phyloP scores from a whole-genome alignment of 1,140 invertebrate genomes.

The Venturia canescens region DNA sequence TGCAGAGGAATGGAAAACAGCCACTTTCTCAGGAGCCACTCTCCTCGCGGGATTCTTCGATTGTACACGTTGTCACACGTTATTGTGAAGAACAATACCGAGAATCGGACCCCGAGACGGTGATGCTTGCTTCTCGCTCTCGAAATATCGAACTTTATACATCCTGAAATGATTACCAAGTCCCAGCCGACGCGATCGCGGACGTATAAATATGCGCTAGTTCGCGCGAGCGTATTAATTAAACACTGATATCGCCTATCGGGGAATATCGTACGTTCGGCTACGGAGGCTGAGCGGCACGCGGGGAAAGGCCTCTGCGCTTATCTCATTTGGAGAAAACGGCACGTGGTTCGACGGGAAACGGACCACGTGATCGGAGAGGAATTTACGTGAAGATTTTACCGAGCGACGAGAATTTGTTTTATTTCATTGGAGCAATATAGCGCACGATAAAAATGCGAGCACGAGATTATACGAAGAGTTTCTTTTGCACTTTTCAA shows the following conservation, averaged over 20 bases:
- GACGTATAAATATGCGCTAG: neutral
- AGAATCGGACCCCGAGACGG: too few relatives aligned
- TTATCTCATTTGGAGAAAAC: neutral
- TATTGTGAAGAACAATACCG: too few relatives aligned
- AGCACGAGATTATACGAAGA: too few relatives aligned
- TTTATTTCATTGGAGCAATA: too few relatives aligned
- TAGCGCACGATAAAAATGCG: too few relatives aligned
- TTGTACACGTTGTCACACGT: too few relatives aligned
- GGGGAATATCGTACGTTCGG: neutral
- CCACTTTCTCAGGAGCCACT: too few relatives aligned
- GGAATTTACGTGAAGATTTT: neutral
- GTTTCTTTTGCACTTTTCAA: too few relatives aligned
- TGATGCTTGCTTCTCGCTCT: too few relatives aligned
- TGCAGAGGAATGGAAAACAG: too few relatives aligned
- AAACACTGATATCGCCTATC: constrained; percentile 45
- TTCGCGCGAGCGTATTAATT: constrained; percentile 42
- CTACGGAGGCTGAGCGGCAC: neutral
- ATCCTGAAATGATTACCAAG: neutral
- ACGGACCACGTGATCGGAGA: neutral
- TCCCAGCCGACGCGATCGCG: neutral
- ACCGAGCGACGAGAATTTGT: neutral
- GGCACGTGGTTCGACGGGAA: neutral
- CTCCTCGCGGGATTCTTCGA: too few relatives aligned
- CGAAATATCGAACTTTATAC: neutral
- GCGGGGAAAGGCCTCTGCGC: neutral